Conservation (phyloP, 2,888 invertebrate species). For the Phorcus lineatus region DNA sequence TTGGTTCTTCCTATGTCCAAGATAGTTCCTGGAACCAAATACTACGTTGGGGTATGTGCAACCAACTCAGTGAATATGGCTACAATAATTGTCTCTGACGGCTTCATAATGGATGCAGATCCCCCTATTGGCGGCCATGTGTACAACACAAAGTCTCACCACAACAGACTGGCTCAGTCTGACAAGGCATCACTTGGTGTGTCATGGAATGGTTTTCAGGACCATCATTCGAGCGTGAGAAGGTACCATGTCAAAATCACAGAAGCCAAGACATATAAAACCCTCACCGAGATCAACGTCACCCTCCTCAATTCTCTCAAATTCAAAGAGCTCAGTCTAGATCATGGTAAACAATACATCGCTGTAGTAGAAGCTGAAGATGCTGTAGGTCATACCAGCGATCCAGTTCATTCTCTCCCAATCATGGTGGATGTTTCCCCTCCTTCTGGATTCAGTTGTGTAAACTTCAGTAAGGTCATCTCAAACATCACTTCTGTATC, state of each 20-base stretch:
- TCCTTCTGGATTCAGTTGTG: background rate
- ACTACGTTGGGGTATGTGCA: conserved; percentile 44
- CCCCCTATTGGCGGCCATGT: background rate
- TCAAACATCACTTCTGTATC: background rate
- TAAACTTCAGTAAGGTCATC: background rate
- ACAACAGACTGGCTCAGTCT: background rate
- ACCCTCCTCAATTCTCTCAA: background rate
- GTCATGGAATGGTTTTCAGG: conserved; percentile 14
- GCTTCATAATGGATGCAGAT: conserved; percentile 8
- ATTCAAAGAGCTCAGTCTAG: background rate
- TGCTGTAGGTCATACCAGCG: background rate
- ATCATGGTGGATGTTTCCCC: background rate
- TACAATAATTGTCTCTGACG: background rate
- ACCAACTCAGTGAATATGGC: conserved; percentile 28
- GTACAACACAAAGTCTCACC: conserved; percentile 1
- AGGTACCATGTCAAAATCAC: background rate
- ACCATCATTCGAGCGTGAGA: background rate
- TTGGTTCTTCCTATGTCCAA: conserved; percentile 25
- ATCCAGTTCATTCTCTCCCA: background rate
- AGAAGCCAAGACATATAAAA: background rate
- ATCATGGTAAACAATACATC: background rate
- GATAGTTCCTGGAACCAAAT: conserved; percentile 39
- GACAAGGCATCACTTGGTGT: background rate
- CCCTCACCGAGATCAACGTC: background rate
- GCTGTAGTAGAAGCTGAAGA: background rate